Conservation (phyloP, 2,888 invertebrate genomes). For the Tenthredo notha region DNA sequence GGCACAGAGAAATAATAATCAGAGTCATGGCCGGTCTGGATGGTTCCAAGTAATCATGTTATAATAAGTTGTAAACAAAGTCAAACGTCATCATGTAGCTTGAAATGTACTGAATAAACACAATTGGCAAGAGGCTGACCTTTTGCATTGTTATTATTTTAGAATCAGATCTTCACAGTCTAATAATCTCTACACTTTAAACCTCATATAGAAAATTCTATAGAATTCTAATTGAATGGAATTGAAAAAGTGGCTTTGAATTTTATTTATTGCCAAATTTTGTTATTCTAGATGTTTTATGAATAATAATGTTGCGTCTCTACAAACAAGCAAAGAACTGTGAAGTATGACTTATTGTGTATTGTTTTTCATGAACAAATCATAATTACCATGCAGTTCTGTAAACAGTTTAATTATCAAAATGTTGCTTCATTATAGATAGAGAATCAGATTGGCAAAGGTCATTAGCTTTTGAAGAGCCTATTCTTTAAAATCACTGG, state of each 20-base stretch:
- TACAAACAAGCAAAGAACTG: background rate
- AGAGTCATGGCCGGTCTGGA: background rate
- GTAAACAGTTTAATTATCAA: background rate
- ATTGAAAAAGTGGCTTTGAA: background rate
- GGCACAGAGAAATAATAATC: constrained; percentile 10
- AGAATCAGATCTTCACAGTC: background rate
- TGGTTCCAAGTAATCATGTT: constrained; percentile 8
- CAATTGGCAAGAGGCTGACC: background rate
- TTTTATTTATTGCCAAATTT: background rate
- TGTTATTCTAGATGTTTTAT: background rate
- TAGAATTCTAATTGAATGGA: background rate
- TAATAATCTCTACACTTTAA: background rate
- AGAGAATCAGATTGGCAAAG: background rate
- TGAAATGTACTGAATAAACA: background rate
- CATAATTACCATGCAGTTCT: background rate
- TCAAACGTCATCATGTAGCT: background rate
- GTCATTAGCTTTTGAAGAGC: background rate
- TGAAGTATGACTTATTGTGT: background rate
- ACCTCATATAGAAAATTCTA: background rate
- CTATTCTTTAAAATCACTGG: background rate
- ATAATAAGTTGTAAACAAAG: constrained; percentile 15
- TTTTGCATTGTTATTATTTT: background rate
- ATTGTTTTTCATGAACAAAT: background rate
- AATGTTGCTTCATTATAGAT: background rate
- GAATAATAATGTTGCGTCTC: background rate